phyloP scores from a whole-genome alignment of 2,113 vertebrate species.

The Sakesphorus luctuosus region DNA sequence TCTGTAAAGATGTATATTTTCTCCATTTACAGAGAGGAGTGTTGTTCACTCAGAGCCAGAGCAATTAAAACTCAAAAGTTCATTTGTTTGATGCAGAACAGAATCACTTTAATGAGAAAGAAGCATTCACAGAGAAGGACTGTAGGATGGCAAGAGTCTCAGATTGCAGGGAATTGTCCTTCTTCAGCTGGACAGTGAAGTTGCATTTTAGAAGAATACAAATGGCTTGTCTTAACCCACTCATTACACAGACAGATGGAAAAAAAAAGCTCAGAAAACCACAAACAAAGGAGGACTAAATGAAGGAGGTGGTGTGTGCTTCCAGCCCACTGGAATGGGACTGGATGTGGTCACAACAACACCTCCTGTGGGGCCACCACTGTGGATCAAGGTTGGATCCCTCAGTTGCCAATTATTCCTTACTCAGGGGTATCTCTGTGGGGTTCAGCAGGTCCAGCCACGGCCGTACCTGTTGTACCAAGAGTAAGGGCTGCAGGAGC shows the following conservation, averaged over 20 bases:
- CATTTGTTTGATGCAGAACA: neutral
- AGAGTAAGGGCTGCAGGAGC: neutral
- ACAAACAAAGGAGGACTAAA: neutral
- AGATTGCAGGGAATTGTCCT: neutral
- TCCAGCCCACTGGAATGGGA: neutral
- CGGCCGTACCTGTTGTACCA: neutral
- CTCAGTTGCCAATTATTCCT: rapidly evolving
- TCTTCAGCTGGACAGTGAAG: neutral
- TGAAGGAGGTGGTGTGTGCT: neutral
- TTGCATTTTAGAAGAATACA: neutral
- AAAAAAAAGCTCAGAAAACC: neutral
- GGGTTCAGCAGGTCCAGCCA: neutral
- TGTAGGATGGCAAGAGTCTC: neutral
- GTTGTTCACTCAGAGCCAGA: neutral
- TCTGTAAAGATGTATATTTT: neutral
- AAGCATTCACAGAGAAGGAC: neutral
- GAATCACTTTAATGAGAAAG: slow-evolving; percentile 23
- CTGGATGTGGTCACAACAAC: neutral
- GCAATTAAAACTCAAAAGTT: neutral
- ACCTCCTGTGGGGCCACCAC: neutral
- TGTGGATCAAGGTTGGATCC: neutral
- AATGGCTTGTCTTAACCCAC: neutral
- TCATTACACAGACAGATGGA: neutral
- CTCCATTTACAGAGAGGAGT: too few species aligned
- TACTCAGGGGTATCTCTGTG: rapidly evolving